These are phyloP conservation scores for Aphodius granarius DNA, from an alignment of 2,888 invertebrate species.

Conservation along the genomic window DNA sequence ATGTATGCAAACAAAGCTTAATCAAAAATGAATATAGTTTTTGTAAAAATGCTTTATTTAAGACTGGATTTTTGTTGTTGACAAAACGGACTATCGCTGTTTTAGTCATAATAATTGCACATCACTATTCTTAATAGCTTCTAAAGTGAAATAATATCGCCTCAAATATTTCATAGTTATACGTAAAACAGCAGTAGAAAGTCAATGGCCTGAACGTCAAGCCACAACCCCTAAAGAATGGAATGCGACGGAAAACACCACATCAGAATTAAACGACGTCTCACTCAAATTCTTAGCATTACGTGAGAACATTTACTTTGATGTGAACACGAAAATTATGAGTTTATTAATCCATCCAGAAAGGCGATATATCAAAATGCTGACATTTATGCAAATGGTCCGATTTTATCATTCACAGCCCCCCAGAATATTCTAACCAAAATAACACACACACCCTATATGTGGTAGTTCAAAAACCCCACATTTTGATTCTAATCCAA, in stretches of 20 bases:
- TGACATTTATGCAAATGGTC: neutral
- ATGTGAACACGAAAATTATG: neutral
- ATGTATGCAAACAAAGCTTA: too few relatives aligned
- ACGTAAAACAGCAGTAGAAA: too few relatives aligned
- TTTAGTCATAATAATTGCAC: too few relatives aligned
- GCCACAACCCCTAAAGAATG: neutral
- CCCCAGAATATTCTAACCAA: neutral
- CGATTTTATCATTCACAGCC: neutral
- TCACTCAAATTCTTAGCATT: neutral
- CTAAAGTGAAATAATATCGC: too few relatives aligned
- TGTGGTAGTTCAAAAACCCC: neutral
- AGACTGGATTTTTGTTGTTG: too few relatives aligned
- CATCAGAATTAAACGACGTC: neutral
- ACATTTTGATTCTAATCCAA: neutral
- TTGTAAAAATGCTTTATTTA: too few relatives aligned
- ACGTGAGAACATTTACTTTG: neutral
- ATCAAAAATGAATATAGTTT: too few relatives aligned
- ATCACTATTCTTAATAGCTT: too few relatives aligned
- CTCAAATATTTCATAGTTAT: too few relatives aligned
- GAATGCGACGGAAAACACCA: neutral
- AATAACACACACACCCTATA: neutral
- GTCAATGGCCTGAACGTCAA: neutral
- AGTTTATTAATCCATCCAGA: neutral
- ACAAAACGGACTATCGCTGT: too few relatives aligned
- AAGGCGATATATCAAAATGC: neutral